Evolutionary conservation across 2,888 invertebrate genomes (phyloP).

Genomic region (Pterostichus niger): DNA sequence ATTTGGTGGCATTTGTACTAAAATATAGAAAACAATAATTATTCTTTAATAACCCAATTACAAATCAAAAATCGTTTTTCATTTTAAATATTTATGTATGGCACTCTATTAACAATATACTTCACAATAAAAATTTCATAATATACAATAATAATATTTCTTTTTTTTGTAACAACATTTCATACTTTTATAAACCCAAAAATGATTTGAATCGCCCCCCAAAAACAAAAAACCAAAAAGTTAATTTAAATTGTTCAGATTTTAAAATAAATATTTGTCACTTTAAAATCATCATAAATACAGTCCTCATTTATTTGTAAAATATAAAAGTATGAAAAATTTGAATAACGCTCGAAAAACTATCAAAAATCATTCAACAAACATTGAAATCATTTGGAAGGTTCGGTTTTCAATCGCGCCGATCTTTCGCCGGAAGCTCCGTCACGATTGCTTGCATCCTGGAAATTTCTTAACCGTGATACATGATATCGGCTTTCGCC

Average conservation of each 20-base stretch:
- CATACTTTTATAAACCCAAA: neutral
- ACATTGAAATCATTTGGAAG: too few species aligned
- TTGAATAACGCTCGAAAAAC: neutral
- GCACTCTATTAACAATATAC: conserved; percentile 9
- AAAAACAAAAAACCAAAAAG: neutral
- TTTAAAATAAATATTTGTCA: neutral
- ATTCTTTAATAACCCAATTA: too few species aligned
- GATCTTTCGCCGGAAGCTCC: too few species aligned
- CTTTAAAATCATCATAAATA: too few species aligned
- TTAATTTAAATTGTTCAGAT: neutral
- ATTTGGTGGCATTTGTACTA: too few species aligned
- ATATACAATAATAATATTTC: conserved; percentile 9
- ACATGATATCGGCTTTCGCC: conserved; percentile 81
- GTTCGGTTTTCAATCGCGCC: too few species aligned
- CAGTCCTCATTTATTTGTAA: neutral
- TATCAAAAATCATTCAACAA: too few species aligned
- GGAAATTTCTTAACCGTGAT: conserved; percentile 81
- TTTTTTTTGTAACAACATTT: neutral
- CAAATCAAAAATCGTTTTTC: neutral
- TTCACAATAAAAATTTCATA: conserved; percentile 7
- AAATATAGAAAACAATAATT: too few species aligned
- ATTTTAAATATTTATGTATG: conserved; percentile 10
- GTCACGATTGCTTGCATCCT: conserved; percentile 83
- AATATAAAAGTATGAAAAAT: conserved; percentile 8
- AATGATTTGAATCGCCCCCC: neutral